phyloP scores from a whole-genome alignment of 2,888 invertebrate genomes.

The Brenthis hecate region DNA sequence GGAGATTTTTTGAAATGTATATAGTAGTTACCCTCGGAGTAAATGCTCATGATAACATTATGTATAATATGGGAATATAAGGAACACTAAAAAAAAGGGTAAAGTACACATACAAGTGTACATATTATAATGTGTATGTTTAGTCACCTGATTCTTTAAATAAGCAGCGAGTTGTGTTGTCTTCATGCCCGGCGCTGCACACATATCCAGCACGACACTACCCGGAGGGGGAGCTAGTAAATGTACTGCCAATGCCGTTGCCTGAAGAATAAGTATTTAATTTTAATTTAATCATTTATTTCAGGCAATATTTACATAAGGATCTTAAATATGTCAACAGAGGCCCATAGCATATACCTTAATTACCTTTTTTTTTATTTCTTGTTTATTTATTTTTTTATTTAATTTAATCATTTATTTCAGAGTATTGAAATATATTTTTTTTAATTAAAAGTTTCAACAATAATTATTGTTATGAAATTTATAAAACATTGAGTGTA shows the following conservation, averaged over 20 bases:
- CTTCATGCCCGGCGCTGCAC: slow-evolving; percentile 99
- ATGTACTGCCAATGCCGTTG: slow-evolving; percentile 93
- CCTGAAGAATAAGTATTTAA: slow-evolving; percentile 84
- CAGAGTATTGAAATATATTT: neutral
- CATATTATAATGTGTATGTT: too few species aligned
- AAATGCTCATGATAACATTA: neutral
- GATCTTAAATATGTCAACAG: too few species aligned
- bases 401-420: too few species aligned
- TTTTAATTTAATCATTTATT: too few species aligned
- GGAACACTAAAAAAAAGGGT: neutral
- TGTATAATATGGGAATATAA: neutral
- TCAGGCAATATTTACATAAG: too few species aligned
- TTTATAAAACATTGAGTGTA: too few species aligned
- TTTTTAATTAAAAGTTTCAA: too few species aligned
- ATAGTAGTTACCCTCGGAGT: neutral
- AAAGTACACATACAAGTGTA: too few species aligned
- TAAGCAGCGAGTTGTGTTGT: slow-evolving; percentile 94
- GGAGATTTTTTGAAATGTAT: too few species aligned
- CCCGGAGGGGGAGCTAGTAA: slow-evolving; percentile 89
- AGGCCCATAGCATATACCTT: too few species aligned
- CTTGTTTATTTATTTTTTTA: too few species aligned
- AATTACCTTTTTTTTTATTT: too few species aligned
- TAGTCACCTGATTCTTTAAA: slow-evolving; percentile 86
- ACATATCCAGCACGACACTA: slow-evolving; percentile 93
- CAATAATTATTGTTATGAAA: neutral